Evolutionary conservation across 2,113 vertebrate genomes (phyloP).

Genomic region (Triplophysa tibetana): DNA sequence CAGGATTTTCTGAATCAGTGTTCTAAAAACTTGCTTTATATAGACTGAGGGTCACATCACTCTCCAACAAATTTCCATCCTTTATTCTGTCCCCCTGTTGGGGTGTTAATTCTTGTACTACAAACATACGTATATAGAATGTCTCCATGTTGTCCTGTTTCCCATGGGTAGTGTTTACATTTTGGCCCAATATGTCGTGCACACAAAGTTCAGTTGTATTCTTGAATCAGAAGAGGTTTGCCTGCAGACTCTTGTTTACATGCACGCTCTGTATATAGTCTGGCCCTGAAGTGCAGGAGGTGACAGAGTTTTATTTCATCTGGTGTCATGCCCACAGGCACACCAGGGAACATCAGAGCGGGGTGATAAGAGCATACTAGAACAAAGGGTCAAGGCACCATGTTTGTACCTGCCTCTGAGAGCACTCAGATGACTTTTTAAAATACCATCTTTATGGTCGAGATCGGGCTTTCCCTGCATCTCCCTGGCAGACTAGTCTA

Average conservation of each 20-base stretch:
- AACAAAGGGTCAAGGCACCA: conserved; percentile 32
- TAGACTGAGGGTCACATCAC: conserved; percentile 35
- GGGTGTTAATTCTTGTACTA: conserved; percentile 36
- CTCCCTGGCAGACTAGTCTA: conserved; percentile 17
- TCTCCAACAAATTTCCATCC: conserved; percentile 23
- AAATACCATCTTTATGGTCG: conserved; percentile 17
- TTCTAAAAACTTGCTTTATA: conserved; percentile 6
- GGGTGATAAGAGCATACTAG: conserved; percentile 18
- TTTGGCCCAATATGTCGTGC: neutral
- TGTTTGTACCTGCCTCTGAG: conserved; percentile 32
- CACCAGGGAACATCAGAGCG: conserved; percentile 12
- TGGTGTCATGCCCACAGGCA: conserved; percentile 17
- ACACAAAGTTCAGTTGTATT: neutral
- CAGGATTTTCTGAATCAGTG: neutral
- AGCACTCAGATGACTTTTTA: conserved; percentile 5
- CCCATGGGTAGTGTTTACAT: neutral
- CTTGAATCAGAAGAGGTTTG: neutral
- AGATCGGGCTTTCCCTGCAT: neutral
- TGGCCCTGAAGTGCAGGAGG: neutral
- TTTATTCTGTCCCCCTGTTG: neutral
- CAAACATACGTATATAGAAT: conserved; percentile 10
- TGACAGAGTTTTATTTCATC: conserved; percentile 42
- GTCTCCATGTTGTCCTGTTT: neutral
- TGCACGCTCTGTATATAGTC: conserved; percentile 9
- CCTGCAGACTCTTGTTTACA: conserved; percentile 14